These are phyloP conservation scores for Chloroclystis v-ata DNA, from an alignment of 2,888 invertebrate genomes.

Conservation along the genomic window DNA sequence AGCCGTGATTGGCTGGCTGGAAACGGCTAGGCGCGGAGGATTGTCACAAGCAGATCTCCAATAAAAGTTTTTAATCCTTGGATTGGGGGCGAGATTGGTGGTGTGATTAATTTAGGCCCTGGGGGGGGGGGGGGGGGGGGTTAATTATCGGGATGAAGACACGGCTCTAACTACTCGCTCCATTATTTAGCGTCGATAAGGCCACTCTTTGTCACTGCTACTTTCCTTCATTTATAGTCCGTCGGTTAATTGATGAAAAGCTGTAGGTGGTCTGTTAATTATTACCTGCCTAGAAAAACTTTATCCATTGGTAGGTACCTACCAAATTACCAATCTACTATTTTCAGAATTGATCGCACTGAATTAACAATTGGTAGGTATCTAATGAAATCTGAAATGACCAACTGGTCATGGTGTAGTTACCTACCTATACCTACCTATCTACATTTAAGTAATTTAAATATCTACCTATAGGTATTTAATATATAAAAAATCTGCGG, in stretches of 20 bases:
- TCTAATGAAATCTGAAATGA: too few relatives aligned
- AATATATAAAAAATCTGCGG: neutral
- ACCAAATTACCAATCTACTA: neutral
- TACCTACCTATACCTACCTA: too few relatives aligned
- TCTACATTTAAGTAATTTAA: too few relatives aligned
- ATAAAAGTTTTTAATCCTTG: conserved; percentile 77
- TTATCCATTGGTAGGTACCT: neutral
- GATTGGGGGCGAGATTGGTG: conserved; percentile 75
- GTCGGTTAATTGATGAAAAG: conserved; percentile 54
- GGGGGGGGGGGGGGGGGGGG: conserved; percentile 38
- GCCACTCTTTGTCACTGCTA: conserved; percentile 72
- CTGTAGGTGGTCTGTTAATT: conserved; percentile 13
- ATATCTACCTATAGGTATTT: neutral
- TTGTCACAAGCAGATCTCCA: conserved; percentile 68
- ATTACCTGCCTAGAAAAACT: neutral
- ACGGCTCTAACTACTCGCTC: conserved; percentile 71
- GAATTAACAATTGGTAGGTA: too few relatives aligned
- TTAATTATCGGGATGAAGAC: conserved; percentile 77
- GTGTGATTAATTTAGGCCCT: conserved; percentile 74
- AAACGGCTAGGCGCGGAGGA: conserved; percentile 51
- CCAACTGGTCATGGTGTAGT: too few relatives aligned
- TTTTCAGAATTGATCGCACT: too few relatives aligned
- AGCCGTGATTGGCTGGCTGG: conserved; percentile 47
- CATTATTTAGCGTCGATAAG: conserved; percentile 75
- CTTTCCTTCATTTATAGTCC: conserved; percentile 70